Evolutionary conservation across 2,113 vertebrate species (phyloP).

Genomic region (Mustela nigripes): DNA sequence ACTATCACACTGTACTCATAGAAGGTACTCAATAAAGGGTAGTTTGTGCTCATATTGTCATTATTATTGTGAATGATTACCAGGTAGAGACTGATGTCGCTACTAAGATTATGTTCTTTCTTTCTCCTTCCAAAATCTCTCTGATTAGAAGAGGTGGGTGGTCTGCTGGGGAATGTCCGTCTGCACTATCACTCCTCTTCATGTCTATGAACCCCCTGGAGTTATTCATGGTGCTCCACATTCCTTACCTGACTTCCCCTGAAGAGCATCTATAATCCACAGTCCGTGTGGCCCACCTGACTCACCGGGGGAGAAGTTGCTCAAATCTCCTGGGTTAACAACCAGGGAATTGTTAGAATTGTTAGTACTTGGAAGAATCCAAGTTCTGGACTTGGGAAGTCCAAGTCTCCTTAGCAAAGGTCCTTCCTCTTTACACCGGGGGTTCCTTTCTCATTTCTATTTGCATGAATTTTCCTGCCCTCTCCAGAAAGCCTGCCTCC

Average conservation of each 20-base stretch:
- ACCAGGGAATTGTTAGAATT: neutral
- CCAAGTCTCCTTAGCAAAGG: neutral
- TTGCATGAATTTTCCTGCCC: neutral
- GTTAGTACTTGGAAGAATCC: neutral
- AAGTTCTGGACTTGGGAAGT: too few relatives aligned
- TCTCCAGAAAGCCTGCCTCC: neutral
- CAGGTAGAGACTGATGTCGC: neutral
- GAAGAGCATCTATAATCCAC: rapidly evolving
- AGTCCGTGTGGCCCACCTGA: neutral
- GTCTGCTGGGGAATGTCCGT: neutral
- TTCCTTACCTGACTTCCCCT: too few relatives aligned
- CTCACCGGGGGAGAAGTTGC: rapidly evolving
- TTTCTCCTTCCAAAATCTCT: neutral
- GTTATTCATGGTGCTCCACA: neutral
- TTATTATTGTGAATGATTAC: too few relatives aligned
- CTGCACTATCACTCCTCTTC: rapidly evolving
- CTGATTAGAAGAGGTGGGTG: neutral
- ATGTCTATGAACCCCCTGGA: rapidly evolving
- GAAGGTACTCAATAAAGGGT: rapidly evolving
- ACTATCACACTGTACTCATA: rapidly evolving
- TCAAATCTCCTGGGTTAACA: neutral
- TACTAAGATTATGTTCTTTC: neutral
- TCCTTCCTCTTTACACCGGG: neutral
- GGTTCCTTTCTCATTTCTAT: neutral
- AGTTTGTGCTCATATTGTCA: neutral